Evolutionary conservation across 2,888 invertebrate species (phyloP).

Genomic region (Uloborus plumipes): DNA sequence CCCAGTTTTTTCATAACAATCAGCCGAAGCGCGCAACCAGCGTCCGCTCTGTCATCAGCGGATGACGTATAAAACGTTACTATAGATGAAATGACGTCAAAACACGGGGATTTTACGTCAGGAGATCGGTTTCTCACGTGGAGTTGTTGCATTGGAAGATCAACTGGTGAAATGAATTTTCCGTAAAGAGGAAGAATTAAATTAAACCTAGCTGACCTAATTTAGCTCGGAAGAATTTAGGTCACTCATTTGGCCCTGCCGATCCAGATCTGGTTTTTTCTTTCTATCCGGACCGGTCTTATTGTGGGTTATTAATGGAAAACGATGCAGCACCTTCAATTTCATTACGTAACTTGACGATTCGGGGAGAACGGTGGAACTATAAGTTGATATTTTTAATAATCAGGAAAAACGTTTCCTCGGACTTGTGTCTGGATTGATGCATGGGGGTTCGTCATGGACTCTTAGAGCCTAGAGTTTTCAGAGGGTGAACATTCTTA

Average conservation of each 20-base stretch:
- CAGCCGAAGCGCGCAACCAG: constrained; percentile 11
- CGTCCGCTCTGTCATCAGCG: constrained; percentile 16
- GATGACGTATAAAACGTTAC: not conserved
- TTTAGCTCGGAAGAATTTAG: constrained; percentile 45
- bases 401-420: too few species aligned
- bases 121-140: constrained; percentile 34
- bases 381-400: not conserved
- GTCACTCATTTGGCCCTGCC: constrained; percentile 56
- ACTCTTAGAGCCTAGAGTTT: too few species aligned
- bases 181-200: constrained; percentile 24
- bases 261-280: constrained; percentile 40
- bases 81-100: too few species aligned
- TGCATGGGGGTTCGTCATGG: too few species aligned
- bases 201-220: constrained; percentile 43
- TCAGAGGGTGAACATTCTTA: too few species aligned
- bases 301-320: constrained; percentile 25
- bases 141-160: constrained; percentile 37
- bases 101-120: constrained; percentile 3
- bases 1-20: too few species aligned
- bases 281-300: constrained; percentile 39
- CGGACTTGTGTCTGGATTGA: too few species aligned
- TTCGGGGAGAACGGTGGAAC: not conserved
- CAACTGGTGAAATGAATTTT: constrained; percentile 9
- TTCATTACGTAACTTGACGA: constrained; percentile 33
- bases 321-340: constrained; percentile 41